phyloP scores from a whole-genome alignment of 2,113 vertebrate genomes.

The Paedocypris sp. region DNA sequence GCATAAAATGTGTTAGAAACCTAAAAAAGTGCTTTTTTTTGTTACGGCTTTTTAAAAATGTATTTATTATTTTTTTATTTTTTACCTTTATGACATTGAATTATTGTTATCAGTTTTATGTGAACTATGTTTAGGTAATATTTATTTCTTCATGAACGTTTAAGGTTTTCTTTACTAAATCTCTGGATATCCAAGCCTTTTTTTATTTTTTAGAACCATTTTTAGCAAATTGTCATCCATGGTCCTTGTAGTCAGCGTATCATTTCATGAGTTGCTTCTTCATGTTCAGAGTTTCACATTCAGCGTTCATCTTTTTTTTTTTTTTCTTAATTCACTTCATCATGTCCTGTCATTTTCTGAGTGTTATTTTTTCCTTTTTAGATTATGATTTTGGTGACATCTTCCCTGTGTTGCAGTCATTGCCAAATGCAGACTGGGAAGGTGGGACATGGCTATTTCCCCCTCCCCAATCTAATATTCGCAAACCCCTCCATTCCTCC shows the following conservation, averaged over 20 bases:
- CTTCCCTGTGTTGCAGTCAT: conserved; percentile 94
- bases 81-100: no score
- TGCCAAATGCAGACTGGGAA: conserved; percentile 99
- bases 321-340: conserved; percentile 35
- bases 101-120: no score
- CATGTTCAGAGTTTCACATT: conserved; percentile 7
- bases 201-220: no score
- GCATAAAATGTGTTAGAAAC: no score
- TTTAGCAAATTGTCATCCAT: no score
- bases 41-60: no score
- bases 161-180: no score
- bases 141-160: no score
- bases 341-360: conserved; percentile 60
- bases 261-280: conserved; percentile 13
- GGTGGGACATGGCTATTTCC: conserved; percentile 81
- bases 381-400: conserved; percentile 99
- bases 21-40: no score
- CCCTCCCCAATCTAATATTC: conserved; percentile 24
- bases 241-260: conserved; percentile 9
- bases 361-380: conserved; percentile 88
- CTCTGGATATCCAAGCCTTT: no score
- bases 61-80: no score
- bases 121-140: no score
- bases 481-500: background rate
- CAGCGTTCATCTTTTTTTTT: conserved; percentile 13